Evolutionary conservation across 2,797 vertebrate genomes (phyloP), one percentile per base, ranked within the genome.

Genomic region (Florisuga fusca): DNA sequence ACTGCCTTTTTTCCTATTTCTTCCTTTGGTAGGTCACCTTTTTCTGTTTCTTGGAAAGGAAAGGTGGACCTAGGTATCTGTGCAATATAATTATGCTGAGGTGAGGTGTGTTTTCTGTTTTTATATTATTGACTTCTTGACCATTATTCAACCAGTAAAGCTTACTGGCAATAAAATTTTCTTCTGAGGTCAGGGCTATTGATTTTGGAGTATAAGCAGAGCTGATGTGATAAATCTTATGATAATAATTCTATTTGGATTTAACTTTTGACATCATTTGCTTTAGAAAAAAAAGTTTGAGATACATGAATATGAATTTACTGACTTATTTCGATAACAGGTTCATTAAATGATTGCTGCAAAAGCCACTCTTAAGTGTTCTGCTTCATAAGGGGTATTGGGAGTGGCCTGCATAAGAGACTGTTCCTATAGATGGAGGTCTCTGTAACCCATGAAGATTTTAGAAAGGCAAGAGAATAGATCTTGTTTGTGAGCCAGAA

Each of bases 121-220:
- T 84, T 73, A 4, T 64, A 16, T 91, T 95, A 87, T 85, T 91
- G 75, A 73, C 34, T 48, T 91, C 71, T 88, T 95, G 51, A 78
- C 89, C 45, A 63, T 92, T 94, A 74, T 38, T 46, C 58, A 89
- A 86, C 54, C 61, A 53, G 62, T 85, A 90, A 92, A 91, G 38
- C 94, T 96, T 91, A 96, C 84, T 90, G 84, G 50, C 61, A 94
- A 17, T 78, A 83, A 33, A 87, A 57, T 36, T 74, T 90, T 76
- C 54, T 87, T 93, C 41, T 86, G 68, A 92, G 64, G 66, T 67
- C 74, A 89, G 18, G 7, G 0, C 62, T 94, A 90, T 93, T 95
- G 86, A 93, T 96, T 96, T 94, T 91, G 45, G 53, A 55, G 11
- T 59, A 46, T 84, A 80, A 94, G 45, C 45, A 78, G 50, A 58